Evolutionary conservation across 1,140 invertebrate species (phyloP), one percentile per base, ranked within the genome.

Genomic region (Diorhabda sublineata): DNA sequence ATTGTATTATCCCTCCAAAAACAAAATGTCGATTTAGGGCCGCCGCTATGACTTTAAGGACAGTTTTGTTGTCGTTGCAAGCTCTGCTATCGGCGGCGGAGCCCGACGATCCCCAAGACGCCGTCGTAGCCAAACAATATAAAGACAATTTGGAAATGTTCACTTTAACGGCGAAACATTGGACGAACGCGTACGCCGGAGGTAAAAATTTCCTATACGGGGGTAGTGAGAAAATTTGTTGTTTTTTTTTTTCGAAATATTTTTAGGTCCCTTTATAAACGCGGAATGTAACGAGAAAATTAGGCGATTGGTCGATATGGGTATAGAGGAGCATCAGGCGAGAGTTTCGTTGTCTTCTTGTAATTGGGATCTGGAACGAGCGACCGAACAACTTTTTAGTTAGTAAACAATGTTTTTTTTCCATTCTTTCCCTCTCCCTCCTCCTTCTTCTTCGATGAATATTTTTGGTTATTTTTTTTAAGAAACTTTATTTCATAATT

Each of bases 31-130:
- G 9, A 68, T 69, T 64, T 69, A 90, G 93, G 98, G 98, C 98
- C 71, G 98, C 98, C 66, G 97, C 98, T 6, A 96, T 99, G 91
- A 99, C 97, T 1, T 84, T 99, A 69, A 87, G 97, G 67, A 99
- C 97, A 47, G 97, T 99, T 47, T 83, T 99, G 64, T 82, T 98
- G 3, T 97, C 95, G 1, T 83, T 98, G 63, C 95, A 99, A 89
- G 91, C 96, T 1, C 82, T 99, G 66, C 82, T 99, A 71, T 91
- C 94, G 61, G 91, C 95, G 63, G 93, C 97, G 4, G 96, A 98
- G 82, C 96, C 97, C 6, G 94, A 97, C 85, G 96, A 98, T 85
- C 96, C 96, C 11, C 95, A 97, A 82, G 94, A 97, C 83, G 95
- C 94, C 42, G 96, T 99, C n/a, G 97, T 99, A 9, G 97, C 97